Conservation (phyloP, 1,140 invertebrate species). For the Neoseiulus cucumeris region DNA sequence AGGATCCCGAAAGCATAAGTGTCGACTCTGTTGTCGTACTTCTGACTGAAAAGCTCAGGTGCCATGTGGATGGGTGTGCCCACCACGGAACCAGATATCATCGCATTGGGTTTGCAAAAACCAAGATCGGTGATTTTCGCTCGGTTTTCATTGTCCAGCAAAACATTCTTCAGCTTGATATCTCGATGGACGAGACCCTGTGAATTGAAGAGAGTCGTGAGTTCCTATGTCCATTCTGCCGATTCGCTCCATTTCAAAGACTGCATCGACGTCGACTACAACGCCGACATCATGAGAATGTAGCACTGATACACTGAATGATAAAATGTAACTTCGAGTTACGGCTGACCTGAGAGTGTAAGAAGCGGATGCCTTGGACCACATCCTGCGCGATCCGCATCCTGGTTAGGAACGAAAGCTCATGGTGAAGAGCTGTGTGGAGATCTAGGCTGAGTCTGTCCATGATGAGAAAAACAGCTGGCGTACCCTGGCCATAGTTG, state of each 20-base stretch:
- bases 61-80: slow-evolving; percentile 84
- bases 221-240: no score
- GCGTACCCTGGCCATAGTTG: slow-evolving; percentile 42
- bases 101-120: slow-evolving; percentile 74
- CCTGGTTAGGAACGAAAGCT: slow-evolving; percentile 43
- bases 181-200: slow-evolving; percentile 64
- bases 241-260: not conserved
- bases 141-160: slow-evolving; percentile 47
- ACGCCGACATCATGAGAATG: not conserved
- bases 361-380: slow-evolving; percentile 58
- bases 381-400: slow-evolving; percentile 57
- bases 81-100: slow-evolving; percentile 65
- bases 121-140: slow-evolving; percentile 71
- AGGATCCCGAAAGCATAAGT: slow-evolving; percentile 77
- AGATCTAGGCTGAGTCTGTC: slow-evolving; percentile 47
- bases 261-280: not conserved
- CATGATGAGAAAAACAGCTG: slow-evolving; percentile 61
- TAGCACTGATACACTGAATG: no score
- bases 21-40: slow-evolving; percentile 66
- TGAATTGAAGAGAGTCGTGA: not conserved
- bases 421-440: slow-evolving; percentile 51
- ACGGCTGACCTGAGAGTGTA: slow-evolving; percentile 44
- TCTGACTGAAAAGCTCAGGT: slow-evolving; percentile 57
- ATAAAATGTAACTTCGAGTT: not conserved
- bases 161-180: slow-evolving; percentile 72